Evolutionary conservation across 2,797 vertebrate species (phyloP).

Genomic region (Dryobates pubescens): DNA sequence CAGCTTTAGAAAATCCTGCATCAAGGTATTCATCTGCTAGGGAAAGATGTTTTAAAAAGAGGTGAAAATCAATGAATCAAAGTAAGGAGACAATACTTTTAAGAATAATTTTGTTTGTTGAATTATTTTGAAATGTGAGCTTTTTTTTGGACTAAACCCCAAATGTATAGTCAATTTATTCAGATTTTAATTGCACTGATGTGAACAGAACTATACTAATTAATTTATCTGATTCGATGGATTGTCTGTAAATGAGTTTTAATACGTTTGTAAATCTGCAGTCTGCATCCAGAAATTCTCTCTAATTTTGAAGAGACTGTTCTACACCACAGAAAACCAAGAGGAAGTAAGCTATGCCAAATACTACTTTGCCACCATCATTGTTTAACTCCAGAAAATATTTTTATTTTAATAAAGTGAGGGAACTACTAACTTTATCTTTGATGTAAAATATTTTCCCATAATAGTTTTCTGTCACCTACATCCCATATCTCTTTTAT

Average conservation of each 20-base stretch:
- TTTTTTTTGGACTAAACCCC: not conserved
- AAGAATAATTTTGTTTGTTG: not conserved
- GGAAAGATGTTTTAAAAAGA: not conserved
- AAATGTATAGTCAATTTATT: not conserved
- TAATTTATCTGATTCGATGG: not conserved
- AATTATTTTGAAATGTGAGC: not conserved
- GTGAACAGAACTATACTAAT: not conserved
- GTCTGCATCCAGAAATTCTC: not conserved
- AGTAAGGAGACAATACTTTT: not conserved
- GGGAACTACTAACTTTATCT: constrained; percentile 32
- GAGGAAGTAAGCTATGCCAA: constrained; percentile 17
- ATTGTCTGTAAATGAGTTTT: constrained; percentile 6
- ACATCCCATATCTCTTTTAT: not conserved
- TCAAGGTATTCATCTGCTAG: not conserved
- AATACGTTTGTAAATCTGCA: not conserved
- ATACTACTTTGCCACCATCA: constrained; percentile 27
- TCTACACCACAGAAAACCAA: not conserved
- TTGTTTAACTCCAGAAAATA: constrained; percentile 38
- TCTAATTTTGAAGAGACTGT: not conserved
- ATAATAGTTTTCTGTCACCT: constrained; percentile 55
- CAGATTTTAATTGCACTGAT: not conserved
- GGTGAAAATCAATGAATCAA: not conserved
- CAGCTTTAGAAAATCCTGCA: not conserved
- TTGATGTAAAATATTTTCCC: constrained; percentile 63
- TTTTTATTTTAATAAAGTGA: constrained; percentile 49